Evolutionary conservation across 2,797 vertebrate genomes (phyloP).

Genomic region (Tenualosa thibaudeaui): DNA sequence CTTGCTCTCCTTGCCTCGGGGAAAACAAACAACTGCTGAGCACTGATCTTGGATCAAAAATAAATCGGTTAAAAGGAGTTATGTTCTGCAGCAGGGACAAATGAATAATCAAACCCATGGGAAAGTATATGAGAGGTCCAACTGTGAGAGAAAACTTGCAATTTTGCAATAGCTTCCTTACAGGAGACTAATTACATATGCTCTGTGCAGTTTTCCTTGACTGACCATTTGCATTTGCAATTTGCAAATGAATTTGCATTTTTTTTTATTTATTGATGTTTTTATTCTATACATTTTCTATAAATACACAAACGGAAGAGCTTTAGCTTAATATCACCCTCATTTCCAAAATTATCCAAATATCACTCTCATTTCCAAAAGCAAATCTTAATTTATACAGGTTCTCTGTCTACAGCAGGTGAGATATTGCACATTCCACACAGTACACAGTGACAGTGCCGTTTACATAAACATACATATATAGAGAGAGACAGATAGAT

Average conservation of each 20-base stretch:
- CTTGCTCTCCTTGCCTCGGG: slow-evolving; percentile 54
- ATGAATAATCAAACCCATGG: slow-evolving; percentile 33
- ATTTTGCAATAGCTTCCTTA: neutral
- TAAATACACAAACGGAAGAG: neutral
- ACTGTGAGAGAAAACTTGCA: neutral
- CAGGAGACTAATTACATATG: neutral
- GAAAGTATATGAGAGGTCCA: neutral
- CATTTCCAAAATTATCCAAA: neutral
- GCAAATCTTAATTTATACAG: neutral
- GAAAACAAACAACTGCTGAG: slow-evolving; percentile 51
- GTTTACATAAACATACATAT: too few relatives aligned
- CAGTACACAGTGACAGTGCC: too few relatives aligned
- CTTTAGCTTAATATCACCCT: neutral
- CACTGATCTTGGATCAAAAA: slow-evolving; percentile 43
- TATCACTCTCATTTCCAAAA: neutral
- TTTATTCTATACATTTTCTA: neutral
- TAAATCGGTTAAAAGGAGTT: slow-evolving; percentile 38
- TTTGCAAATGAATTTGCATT: too few relatives aligned
- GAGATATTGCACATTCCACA: too few relatives aligned
- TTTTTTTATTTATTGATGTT: too few relatives aligned
- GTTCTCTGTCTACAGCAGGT: too few relatives aligned
- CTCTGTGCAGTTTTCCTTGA: neutral
- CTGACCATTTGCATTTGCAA: neutral
- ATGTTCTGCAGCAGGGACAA: slow-evolving; percentile 37
- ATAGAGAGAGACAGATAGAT: too few relatives aligned